Evolutionary conservation across 2,113 vertebrate genomes (phyloP), one percentile per base, ranked within the genome.

Genomic region (Hemichromis elongatus): DNA sequence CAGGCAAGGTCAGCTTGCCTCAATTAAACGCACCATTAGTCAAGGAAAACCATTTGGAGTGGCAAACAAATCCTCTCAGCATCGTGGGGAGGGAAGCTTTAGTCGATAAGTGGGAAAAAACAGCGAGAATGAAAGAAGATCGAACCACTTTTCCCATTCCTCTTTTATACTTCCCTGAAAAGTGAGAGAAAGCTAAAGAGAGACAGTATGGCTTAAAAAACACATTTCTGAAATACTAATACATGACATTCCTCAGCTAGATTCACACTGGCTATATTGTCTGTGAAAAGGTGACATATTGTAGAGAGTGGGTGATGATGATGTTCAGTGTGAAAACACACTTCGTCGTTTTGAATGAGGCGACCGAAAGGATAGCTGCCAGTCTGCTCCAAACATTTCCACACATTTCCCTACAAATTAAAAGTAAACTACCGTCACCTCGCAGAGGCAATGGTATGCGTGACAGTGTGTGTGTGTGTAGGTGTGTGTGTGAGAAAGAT

Each of bases 161-260:
- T 7, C 57, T 40, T 24, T 28, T 2, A 30, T 55, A 75, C 30
- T 37, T 16, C 63, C 77, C 26, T 57, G 59, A 82, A 53, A 86
- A 35, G 50, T 5, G 33, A 81, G n/a, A 28, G 19, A 53, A 86
- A 63, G 63, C 19, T 35, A 40, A 55, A 56, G 53, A 52, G 84
- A 55, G 19, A 87, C 35, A 30, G 40, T 24, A 35, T 47, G 56
- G 37, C 13, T 42, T 78, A 30, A 75, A 75, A 83, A 66, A 81
- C 19, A 70, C 42, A 78, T 61, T 54, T 42, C 47, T 94, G 79
- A 92, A 95, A 94, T 93, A 94, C 95, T 92, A 91, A 93, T 91
- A 90, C 28, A 54, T 94, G 91, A 93, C 88, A 91, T 93, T 94
- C 88, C 80, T 88, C 73, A 63, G 61, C 75, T 35, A 78, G 87